Base-by-base conservation (phyloP, 2,888 invertebrate genomes). In the Thera obeliscata region DNA sequence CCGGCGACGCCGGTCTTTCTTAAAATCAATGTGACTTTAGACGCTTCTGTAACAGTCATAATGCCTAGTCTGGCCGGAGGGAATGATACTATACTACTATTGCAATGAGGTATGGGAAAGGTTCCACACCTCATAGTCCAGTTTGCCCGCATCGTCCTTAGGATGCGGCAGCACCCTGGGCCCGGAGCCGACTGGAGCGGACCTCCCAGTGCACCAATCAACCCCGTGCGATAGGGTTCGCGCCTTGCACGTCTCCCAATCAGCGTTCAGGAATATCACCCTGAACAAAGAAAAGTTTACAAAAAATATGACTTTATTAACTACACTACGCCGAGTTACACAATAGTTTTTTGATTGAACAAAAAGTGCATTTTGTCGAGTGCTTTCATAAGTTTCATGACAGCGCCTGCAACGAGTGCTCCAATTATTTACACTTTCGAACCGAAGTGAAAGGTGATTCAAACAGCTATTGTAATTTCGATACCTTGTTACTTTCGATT, bases 251-350 rank as follows among this genome's bases (percentile, higher is more conserved):
- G 82, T 84, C 33, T 79, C 81, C 73, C 78, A 77, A 33, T 87
- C 84, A 50, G 85, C 82, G 72, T 92, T 87, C 75, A 95, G 75
- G 74, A 95, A 89, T 81, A 95, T 89, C 60, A 95, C 84, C 46
- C 94, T 95, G 75, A 52, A 41, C 36, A 5, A 6, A 46, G 8
- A 46, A 41, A 41, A 6, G 2, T 41, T 41, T 41, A 6, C 41
- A 41, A 41, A 41, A 41, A 41, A 41, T 41, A 41, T 41, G 5
- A 41, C 41, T 41, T 41, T 5, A 7, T 41, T 41, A 41, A 1
- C 2, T 7, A 41, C 2, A 41, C 41, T 41, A 41, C 41, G 4
- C 7, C 5, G 5, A 22, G 22, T 22, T 22, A 22, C 22, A 22
- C 1, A 22, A 22, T 22, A 22, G 22, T 22, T 22, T 22, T 22